Percentiles rank a stretch among this genome's conserved stretches.
These are phyloP conservation scores for Diadema setosum DNA, from an alignment of 35 echinoderm and acorn worm species.

Conservation along the genomic window DNA sequence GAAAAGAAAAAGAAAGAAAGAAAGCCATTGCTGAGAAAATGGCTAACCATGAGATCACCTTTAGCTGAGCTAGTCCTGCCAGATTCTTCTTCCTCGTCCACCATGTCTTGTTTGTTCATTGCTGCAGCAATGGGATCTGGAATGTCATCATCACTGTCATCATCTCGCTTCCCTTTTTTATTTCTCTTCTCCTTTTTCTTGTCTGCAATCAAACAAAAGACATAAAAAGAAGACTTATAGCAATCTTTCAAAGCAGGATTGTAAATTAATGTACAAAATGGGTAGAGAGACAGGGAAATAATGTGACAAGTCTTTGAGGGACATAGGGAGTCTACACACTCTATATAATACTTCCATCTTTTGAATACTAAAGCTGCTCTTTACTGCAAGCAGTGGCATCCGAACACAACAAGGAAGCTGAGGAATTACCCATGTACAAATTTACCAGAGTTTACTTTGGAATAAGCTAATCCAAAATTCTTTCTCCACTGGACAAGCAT, in stretches of 20 bases:
- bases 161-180: background rate
- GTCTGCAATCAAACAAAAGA: background rate
- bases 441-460: too few relatives aligned
- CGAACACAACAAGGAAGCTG: too few relatives aligned
- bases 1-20: background rate
- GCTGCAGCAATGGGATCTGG: slow-evolving; percentile 9
- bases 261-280: background rate
- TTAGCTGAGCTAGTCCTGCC: background rate
- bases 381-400: too few relatives aligned
- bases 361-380: too few relatives aligned
- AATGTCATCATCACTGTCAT: slow-evolving; percentile 49
- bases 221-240: background rate
- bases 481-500: too few relatives aligned
- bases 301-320: background rate
- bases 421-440: too few relatives aligned
- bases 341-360: too few relatives aligned
- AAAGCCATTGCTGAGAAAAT: background rate
- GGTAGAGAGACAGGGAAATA: background rate
- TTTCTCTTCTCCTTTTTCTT: slow-evolving; percentile 62
- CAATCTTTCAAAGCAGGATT: background rate
- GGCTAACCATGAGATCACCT: background rate
- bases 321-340: too few relatives aligned
- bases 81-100: background rate
- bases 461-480: too few relatives aligned
- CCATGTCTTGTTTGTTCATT: slow-evolving; percentile 2